A percentile compares a stretch with the other conserved stretches of the same genome.
These are phyloP conservation scores for Gopherus evgoodei DNA, from an alignment of 2,113 vertebrate species.

Conservation along the genomic window DNA sequence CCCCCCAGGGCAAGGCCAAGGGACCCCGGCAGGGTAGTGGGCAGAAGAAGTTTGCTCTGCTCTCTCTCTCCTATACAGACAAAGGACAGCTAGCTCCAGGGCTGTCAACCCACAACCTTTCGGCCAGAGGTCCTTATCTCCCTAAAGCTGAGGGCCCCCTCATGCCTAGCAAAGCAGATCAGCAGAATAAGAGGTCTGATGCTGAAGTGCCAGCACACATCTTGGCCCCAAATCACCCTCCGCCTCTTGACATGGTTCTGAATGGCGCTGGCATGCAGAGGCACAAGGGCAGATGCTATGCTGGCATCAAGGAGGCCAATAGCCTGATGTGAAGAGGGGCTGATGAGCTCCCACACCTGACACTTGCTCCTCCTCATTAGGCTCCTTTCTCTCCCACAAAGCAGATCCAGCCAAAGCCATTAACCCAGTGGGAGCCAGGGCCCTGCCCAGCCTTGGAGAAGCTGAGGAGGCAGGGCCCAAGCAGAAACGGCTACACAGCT, in stretches of 20 bases:
- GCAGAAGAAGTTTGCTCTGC: neutral
- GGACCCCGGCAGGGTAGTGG: neutral
- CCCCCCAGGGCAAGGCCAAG: neutral
- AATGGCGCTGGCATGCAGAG: neutral
- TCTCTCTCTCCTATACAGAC: neutral
- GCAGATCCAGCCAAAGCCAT: neutral
- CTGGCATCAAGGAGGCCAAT: neutral
- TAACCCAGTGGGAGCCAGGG: neutral
- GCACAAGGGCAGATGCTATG: neutral
- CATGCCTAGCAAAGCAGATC: neutral
- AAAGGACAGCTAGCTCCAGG: neutral
- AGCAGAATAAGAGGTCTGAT: neutral
- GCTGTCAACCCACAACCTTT: neutral
- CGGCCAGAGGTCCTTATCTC: neutral
- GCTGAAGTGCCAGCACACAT: neutral
- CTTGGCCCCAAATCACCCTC: neutral
- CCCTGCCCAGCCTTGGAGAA: neutral
- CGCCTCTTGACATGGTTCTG: neutral
- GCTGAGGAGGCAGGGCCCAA: neutral
- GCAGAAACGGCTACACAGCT: neutral
- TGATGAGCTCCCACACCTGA: neutral
- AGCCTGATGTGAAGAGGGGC: neutral
- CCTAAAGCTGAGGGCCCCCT: neutral
- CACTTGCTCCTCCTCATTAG: neutral
- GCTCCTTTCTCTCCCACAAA: conserved; percentile 38